These are phyloP conservation scores for Gallinago nigripennis DNA, from an alignment of 2,797 vertebrate genomes.

Conservation along the genomic window DNA sequence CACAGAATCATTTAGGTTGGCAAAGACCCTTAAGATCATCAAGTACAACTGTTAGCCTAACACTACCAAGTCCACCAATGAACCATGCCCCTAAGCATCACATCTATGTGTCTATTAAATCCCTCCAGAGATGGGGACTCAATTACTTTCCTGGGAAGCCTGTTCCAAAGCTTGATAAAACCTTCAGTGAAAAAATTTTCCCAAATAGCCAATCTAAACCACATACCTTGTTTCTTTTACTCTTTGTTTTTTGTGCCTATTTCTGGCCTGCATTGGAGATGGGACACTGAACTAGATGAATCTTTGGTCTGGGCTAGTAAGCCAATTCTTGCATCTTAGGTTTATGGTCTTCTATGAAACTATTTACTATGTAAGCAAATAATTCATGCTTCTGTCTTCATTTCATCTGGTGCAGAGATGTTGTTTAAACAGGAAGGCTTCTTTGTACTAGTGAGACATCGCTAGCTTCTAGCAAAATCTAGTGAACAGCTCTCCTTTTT, in stretches of 20 bases:
- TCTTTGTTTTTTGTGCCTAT: neutral
- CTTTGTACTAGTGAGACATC: neutral
- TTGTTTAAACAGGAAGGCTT: neutral
- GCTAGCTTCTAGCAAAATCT: neutral
- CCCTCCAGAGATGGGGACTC: neutral
- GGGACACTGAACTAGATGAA: neutral
- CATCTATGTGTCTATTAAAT: neutral
- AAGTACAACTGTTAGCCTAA: neutral
- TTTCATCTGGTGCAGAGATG: neutral
- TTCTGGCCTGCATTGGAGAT: neutral
- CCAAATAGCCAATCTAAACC: neutral
- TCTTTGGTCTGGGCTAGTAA: neutral
- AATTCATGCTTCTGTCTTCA: neutral
- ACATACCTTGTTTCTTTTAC: neutral
- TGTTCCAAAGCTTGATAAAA: neutral
- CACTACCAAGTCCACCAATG: neutral
- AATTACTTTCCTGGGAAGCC: neutral
- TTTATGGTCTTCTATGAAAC: neutral
- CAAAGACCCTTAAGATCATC: neutral
- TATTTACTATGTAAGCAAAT: neutral
- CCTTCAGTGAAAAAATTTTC: neutral
- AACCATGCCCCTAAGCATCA: neutral
- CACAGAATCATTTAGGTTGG: neutral
- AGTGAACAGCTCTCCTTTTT: neutral
- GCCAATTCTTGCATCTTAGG: neutral